Evolutionary conservation across 2,113 vertebrate genomes (phyloP), one percentile per base, ranked within the genome.

Genomic region (Crotalus horridus): DNA sequence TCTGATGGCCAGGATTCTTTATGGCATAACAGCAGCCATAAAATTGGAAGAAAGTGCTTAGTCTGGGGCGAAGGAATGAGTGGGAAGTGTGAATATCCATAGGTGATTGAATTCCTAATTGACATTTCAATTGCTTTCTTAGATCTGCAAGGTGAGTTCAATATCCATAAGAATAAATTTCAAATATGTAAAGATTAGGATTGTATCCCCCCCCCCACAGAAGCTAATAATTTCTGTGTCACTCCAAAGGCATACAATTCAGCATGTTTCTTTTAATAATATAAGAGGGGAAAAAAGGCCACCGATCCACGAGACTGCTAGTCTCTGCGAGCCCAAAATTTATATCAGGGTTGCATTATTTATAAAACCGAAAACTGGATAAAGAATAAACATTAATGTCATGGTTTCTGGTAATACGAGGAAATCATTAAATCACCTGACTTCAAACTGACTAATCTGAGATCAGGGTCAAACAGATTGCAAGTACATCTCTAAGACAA

Each of bases 91-190:
- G 46, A 59, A 85, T 51, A 92, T 91, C 43, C 56, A 92, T 0
- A 91, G 39, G 89, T 81, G 12, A 89, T 87, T 85, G 43, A 91
- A 95, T 6, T 88, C 87, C 43, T 94, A 56, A 87, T 0, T 54
- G 13, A 92, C 48, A 46, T 13, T 88, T 92, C 46, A 81, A 87
- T 93, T 91, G n/a, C n/a, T 90, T 85, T 33, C 12, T 23, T 20
- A 89, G 91, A 95, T 88, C 64, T 93, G 89, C 85, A 69, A 91
- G 61, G 74, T 58, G 48, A 93, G 91, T 93, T 56, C 51, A 91
- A 58, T 91, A 93, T 56, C 39, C 85, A 56, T 93, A 90, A 56
- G 85, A 74, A 56, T 88, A 74, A 74, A 81, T 88, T 91, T 93
- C 51, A 91, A 46, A 93, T 90, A 87, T 26, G 29, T 39, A 55